These are phyloP conservation scores for Pelvicachromis taeniatus DNA, from an alignment of 2,113 vertebrate genomes.

Conservation along the genomic window DNA sequence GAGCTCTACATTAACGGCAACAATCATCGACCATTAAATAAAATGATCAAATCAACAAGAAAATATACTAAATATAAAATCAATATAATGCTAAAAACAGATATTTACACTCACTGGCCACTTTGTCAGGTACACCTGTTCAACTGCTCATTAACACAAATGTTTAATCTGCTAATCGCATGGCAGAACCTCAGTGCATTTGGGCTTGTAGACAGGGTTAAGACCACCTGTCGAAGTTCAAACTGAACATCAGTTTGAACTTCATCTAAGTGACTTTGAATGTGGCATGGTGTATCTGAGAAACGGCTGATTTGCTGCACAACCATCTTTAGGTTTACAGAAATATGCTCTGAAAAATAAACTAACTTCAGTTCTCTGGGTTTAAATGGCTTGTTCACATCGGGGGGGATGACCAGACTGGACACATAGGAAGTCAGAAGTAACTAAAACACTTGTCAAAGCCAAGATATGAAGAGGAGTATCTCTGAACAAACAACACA, in stretches of 20 bases:
- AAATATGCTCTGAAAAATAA: not conserved
- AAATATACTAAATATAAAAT: not conserved
- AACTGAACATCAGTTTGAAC: not conserved
- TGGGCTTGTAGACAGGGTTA: fast-evolving
- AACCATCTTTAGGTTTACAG: not conserved
- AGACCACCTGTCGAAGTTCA: not conserved
- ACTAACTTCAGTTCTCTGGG: not conserved
- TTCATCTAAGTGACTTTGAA: not conserved
- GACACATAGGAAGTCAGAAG: not conserved
- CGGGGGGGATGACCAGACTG: not conserved
- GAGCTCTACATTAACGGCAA: not conserved
- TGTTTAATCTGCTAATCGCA: not conserved
- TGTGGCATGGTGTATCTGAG: not conserved
- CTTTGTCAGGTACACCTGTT: not conserved
- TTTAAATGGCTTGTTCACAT: not conserved
- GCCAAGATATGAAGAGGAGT: not conserved
- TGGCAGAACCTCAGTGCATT: not conserved
- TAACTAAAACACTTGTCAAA: not conserved
- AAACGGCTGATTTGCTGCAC: not conserved
- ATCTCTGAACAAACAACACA: not conserved
- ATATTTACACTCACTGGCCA: not conserved
- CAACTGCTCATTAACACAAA: not conserved
- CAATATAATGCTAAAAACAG: not conserved
- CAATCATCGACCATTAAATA: not conserved
- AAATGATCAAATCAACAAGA: not conserved